Evolutionary conservation across 2,888 invertebrate species (phyloP).

Genomic region (Meloe dianella): DNA sequence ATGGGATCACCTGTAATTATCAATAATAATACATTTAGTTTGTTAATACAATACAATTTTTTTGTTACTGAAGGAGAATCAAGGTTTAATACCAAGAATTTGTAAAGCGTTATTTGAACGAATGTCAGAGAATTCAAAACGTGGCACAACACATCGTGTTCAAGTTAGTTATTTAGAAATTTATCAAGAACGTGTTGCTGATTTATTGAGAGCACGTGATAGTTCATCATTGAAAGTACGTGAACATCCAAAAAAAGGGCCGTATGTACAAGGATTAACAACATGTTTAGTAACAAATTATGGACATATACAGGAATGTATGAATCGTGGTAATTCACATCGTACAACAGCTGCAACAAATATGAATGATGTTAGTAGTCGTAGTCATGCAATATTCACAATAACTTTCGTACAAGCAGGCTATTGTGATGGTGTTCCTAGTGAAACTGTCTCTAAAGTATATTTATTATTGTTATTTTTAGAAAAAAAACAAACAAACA

Average conservation of each 20-base stretch:
- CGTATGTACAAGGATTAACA: constrained; percentile 85
- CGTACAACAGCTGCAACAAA: constrained; percentile 88
- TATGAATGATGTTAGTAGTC: constrained; percentile 91
- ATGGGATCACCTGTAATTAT: constrained; percentile 77
- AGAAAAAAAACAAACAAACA: not conserved
- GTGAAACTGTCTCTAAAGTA: constrained; percentile 87
- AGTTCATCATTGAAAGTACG: constrained; percentile 66
- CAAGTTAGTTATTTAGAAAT: constrained; percentile 76
- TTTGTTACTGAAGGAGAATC: constrained; percentile 74
- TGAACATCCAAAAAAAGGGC: constrained; percentile 78
- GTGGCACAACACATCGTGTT: constrained; percentile 82
- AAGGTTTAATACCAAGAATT: constrained; percentile 84
- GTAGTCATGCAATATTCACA: constrained; percentile 91
- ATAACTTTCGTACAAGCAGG: constrained; percentile 89
- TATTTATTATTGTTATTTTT: constrained; percentile 10
- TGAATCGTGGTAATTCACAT: constrained; percentile 76
- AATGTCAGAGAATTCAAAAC: constrained; percentile 81
- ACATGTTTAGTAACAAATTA: constrained; percentile 87
- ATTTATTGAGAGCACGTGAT: constrained; percentile 65
- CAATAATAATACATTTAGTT: not conserved
- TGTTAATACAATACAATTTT: too few relatives aligned
- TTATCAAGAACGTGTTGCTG: constrained; percentile 73
- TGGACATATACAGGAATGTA: constrained; percentile 79
- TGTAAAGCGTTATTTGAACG: constrained; percentile 83
- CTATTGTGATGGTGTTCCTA: constrained; percentile 85